Conservation (phyloP, 2,797 vertebrate genomes). For the Melanotaenia trifasciata region DNA sequence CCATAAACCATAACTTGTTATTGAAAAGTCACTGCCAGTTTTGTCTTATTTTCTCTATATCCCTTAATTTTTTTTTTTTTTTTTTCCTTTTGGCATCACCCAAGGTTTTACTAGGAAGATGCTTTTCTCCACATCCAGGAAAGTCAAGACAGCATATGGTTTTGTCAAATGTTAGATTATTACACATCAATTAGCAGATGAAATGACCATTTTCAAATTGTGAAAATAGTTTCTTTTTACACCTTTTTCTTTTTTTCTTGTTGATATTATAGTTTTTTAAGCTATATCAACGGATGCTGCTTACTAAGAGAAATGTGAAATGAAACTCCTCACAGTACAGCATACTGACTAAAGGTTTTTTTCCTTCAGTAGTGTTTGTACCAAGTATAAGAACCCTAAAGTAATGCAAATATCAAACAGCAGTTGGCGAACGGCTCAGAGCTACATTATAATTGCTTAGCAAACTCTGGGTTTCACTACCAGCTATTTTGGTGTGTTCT, state of each 20-base stretch:
- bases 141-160: conserved; percentile 13
- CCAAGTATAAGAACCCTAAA: not conserved
- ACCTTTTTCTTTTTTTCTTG: too few relatives aligned
- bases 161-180: not conserved
- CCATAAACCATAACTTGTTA: not conserved
- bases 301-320: not conserved
- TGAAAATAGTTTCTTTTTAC: too few relatives aligned
- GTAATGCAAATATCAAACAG: not conserved
- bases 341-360: not conserved
- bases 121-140: conserved; percentile 33
- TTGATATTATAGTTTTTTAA: too few relatives aligned
- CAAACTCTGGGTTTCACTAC: not conserved
- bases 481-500: not conserved
- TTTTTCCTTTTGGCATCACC: conserved; percentile 20
- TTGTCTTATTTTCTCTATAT: too few relatives aligned
- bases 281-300: too few relatives aligned
- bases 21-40: not conserved
- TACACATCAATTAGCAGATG: not conserved
- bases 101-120: conserved; percentile 32
- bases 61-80: not conserved
- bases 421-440: not conserved
- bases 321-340: not conserved
- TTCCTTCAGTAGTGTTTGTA: not conserved
- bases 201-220: not conserved
- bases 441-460: not conserved